phyloP scores from a whole-genome alignment of 1,140 invertebrate species.

The Trichonephila clavata region DNA sequence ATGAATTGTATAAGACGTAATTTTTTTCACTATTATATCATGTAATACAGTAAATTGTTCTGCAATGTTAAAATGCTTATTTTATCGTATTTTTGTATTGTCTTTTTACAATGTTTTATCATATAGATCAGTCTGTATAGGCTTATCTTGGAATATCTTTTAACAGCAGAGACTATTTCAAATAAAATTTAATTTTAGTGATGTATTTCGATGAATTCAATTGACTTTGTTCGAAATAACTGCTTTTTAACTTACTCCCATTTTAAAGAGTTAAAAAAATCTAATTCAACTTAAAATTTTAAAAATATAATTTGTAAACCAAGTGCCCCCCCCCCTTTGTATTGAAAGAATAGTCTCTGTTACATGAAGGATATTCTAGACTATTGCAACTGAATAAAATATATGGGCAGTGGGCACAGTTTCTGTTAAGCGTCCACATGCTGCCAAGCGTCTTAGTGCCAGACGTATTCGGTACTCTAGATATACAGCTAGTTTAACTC shows the following conservation, averaged over 20 bases:
- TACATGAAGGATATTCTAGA: neutral
- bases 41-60: conserved; percentile 55
- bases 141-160: conserved; percentile 33
- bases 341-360: neutral
- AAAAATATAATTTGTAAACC: too few species aligned
- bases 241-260: too few species aligned
- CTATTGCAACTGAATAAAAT: conserved; percentile 41
- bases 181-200: neutral
- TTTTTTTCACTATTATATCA: conserved; percentile 73
- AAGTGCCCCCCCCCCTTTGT: too few species aligned
- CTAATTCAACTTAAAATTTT: too few species aligned
- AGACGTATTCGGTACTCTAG: conserved; percentile 49
- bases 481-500: conserved; percentile 59
- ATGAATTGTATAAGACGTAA: conserved; percentile 40
- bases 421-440: conserved; percentile 72
- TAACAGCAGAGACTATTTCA: neutral
- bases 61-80: conserved; percentile 75
- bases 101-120: conserved; percentile 76
- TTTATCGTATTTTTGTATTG: conserved; percentile 75
- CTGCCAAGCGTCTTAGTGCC: conserved; percentile 67
- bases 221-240: too few species aligned
- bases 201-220: too few species aligned
- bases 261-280: too few species aligned
- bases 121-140: conserved; percentile 58
- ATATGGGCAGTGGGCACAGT: conserved; percentile 58